Evolutionary conservation across 2,113 vertebrate species (phyloP).

Genomic region (Microtus oregoni): DNA sequence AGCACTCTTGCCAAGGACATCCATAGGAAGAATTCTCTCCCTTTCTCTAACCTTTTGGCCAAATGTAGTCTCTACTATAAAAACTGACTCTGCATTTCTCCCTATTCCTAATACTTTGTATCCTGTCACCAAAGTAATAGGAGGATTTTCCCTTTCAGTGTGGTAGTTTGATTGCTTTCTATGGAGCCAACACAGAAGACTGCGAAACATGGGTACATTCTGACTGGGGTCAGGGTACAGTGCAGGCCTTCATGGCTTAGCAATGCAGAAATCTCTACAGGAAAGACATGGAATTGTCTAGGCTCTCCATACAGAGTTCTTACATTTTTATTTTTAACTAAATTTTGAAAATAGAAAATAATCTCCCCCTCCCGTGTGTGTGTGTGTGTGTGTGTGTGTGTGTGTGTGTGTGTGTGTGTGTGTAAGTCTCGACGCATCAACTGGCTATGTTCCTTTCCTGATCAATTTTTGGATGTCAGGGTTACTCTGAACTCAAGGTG

Average conservation of each 20-base stretch:
- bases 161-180: neutral
- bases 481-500: constrained; percentile 55
- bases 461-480: constrained; percentile 62
- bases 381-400: too few relatives aligned
- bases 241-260: neutral
- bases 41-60: neutral
- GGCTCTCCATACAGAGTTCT: neutral
- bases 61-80: neutral
- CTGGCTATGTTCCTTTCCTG: neutral
- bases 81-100: neutral
- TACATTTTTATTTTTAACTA: neutral
- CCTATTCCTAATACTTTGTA: neutral
- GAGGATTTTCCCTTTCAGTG: neutral
- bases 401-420: neutral
- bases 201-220: neutral
- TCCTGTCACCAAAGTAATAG: neutral
- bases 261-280: neutral
- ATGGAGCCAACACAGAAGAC: neutral
- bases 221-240: too few relatives aligned
- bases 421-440: neutral
- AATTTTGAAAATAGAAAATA: neutral
- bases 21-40: neutral
- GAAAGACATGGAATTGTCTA: neutral
- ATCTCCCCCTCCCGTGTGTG: too few relatives aligned
- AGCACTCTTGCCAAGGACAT: neutral